Evolutionary conservation across 2,888 invertebrate species (phyloP), one percentile per base, ranked within the genome.

Genomic region (Dilophus febrilis): DNA sequence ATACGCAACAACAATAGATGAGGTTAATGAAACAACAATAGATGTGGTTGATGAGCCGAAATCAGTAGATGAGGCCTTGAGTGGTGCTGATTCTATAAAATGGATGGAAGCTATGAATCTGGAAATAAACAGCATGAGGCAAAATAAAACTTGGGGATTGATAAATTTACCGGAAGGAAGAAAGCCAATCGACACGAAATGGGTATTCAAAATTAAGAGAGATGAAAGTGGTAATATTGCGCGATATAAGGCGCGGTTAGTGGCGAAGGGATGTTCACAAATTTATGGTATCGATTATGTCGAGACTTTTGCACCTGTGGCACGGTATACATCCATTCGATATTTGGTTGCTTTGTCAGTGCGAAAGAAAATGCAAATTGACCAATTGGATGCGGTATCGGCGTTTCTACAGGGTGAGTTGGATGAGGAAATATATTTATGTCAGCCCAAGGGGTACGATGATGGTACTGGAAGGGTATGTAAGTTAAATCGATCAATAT

Each of bases 191-290:
- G 46, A 46, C 14, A 45, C 45, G 28, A 51, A 49, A 45, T 53
- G 50, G 49, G 46, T 50, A 3, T 50, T 44, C 37, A 49, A 49
- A 40, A 42, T 33, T 0, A 49, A 50, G 43, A 44, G 37, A 12
- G 35, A 47, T 42, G 40, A 38, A 13, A 38, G 46, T 35, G 50
- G 50, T 13, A 12, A 42, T 35, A 22, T 50, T 30, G 33, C 42
- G 10, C 40, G 44, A 36, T 35, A 29, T 11, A 35, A 47, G 47
- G 44, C 50, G 45, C 37, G 50, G 18, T 40, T 50, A 4, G 50
- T 50, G 1, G 47, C 47, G 4, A 50, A 50, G 47, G 51, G 51
- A 7, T 53, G 42, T 35, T 32, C 40, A 6, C 51, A 54, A 36
- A 42, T 38, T 29, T 26, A 33, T 4, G 48, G 45, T 3, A 38